Conservation (phyloP, 2,888 invertebrate species). For the Nephrotoma flavescens region DNA sequence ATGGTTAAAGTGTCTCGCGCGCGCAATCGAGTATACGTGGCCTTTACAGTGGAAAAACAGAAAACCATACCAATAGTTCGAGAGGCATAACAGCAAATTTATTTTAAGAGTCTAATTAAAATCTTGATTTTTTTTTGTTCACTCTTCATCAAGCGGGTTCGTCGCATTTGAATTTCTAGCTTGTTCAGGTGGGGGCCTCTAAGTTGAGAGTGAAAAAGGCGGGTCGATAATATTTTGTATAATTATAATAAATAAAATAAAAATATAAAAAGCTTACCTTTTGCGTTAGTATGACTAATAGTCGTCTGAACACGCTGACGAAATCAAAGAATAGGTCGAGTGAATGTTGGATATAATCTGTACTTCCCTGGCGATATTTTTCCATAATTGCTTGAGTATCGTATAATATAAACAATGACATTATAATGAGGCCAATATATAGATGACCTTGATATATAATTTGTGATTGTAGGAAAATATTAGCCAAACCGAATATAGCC, state of each 20-base stretch:
- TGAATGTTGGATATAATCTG: conserved; percentile 85
- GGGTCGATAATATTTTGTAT: background rate
- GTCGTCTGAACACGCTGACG: conserved; percentile 81
- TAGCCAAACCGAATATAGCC: conserved; percentile 62
- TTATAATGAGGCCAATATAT: conserved; percentile 74
- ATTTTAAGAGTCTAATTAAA: background rate
- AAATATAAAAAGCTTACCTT: conserved; percentile 44
- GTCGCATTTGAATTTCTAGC: background rate
- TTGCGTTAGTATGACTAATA: conserved; percentile 78
- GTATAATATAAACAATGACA: conserved; percentile 91
- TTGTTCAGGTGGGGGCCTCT: background rate
- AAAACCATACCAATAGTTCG: background rate
- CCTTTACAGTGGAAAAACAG: background rate
- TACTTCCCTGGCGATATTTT: conserved; percentile 77
- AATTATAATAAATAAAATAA: too few species aligned
- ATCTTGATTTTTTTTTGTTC: background rate
- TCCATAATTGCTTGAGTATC: conserved; percentile 97
- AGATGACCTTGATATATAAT: conserved; percentile 66
- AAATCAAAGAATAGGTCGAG: conserved; percentile 92
- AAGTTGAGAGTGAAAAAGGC: background rate
- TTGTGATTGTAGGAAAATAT: conserved; percentile 72
- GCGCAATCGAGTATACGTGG: background rate
- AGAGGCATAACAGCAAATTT: background rate
- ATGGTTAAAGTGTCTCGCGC: background rate
- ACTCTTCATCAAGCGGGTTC: background rate